A percentile compares a stretch with the other conserved stretches of the same genome.
Conservation (phyloP, 2,113 vertebrate genomes). For the Perccottus glenii region DNA sequence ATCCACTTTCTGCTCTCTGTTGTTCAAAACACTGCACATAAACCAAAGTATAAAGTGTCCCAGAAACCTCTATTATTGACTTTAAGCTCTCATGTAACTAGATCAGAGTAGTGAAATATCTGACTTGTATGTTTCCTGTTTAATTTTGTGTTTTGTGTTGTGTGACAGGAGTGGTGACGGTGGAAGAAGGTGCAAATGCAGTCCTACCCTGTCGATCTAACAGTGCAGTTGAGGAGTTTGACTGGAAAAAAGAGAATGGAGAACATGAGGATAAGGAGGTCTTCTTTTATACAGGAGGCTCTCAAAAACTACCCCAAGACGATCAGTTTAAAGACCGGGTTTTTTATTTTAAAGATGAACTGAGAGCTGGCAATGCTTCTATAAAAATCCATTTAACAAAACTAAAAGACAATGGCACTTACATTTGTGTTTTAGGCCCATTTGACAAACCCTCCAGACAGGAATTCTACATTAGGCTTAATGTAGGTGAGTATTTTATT, state of each 20-base stretch:
- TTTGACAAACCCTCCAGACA: accelerated
- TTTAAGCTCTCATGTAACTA: no score
- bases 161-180: no score
- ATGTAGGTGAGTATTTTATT: constrained; percentile 23
- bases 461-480: accelerated
- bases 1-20: no score
- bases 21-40: no score
- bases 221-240: neutral
- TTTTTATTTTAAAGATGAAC: neutral
- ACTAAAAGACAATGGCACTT: neutral
- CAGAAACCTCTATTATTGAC: no score
- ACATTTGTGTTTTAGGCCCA: constrained; percentile 14
- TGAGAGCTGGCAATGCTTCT: constrained; percentile 12
- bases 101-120: no score
- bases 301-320: neutral
- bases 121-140: no score
- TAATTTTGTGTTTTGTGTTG: no score
- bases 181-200: no score
- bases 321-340: constrained; percentile 6
- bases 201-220: no score
- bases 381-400: neutral
- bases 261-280: neutral
- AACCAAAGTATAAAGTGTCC: no score
- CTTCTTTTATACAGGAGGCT: neutral
- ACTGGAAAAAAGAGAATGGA: neutral